Evolutionary conservation across 2,888 invertebrate genomes (phyloP).

Genomic region (Coelogynopora nodosa): DNA sequence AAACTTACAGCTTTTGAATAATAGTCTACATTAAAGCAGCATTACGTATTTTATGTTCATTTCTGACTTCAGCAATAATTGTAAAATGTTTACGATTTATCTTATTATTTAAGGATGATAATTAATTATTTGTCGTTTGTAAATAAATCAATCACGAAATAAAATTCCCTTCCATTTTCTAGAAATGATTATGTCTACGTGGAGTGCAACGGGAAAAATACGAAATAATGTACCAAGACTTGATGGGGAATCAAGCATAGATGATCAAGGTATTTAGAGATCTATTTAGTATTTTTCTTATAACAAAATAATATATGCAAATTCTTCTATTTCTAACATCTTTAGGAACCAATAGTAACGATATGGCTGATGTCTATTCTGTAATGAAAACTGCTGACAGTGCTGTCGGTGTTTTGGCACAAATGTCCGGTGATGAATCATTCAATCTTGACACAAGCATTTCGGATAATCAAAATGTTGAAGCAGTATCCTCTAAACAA

Average conservation of each 20-base stretch:
- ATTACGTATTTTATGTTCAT: no score
- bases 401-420: conserved; percentile 29
- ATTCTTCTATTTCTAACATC: no score
- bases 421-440: not conserved
- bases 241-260: not conserved
- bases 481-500: not conserved
- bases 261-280: not conserved
- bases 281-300: no score
- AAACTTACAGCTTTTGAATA: no score
- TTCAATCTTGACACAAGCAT: not conserved
- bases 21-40: no score
- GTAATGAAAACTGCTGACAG: conserved; percentile 35
- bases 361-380: conserved; percentile 37
- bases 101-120: no score
- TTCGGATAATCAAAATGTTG: not conserved
- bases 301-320: no score
- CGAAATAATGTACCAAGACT: not conserved
- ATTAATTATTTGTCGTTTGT: no score
- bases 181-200: not conserved
- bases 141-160: no score
- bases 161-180: no score
- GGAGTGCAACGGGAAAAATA: not conserved
- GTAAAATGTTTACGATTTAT: no score
- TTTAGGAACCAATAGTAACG: not conserved
- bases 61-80: no score